phyloP scores from a whole-genome alignment of 2,113 vertebrate genomes.

The Alouatta palliata region DNA sequence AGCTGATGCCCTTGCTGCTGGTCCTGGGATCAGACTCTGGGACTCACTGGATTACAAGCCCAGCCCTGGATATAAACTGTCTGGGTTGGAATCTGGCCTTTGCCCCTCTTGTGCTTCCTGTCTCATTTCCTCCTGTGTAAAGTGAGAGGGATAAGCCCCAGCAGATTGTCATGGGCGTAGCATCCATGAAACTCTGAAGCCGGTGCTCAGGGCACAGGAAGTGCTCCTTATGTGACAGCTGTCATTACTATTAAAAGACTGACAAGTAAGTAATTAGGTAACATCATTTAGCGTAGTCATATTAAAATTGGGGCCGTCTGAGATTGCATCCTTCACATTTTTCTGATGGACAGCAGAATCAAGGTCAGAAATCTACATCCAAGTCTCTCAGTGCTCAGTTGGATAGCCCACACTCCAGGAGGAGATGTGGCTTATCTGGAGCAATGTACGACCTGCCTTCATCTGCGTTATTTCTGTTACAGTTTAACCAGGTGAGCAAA shows the following conservation, averaged over 20 bases:
- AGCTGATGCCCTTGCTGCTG: background rate
- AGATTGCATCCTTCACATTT: background rate
- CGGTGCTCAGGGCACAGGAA: background rate
- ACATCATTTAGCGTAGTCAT: background rate
- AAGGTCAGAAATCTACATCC: background rate
- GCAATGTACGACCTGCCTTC: background rate
- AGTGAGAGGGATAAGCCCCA: background rate
- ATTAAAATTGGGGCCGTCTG: background rate
- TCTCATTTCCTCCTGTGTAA: background rate
- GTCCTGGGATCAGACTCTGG: background rate
- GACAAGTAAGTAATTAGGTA: background rate
- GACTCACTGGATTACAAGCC: background rate
- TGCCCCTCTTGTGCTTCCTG: background rate
- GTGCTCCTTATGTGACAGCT: background rate
- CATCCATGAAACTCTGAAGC: rapidly evolving
- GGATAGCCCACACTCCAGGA: background rate
- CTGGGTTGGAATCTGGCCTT: background rate
- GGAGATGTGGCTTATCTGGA: background rate
- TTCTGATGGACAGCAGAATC: background rate
- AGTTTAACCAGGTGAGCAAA: slow-evolving; percentile 40
- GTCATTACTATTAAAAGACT: background rate
- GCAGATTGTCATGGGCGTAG: background rate
- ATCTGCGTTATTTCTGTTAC: slow-evolving; percentile 11
- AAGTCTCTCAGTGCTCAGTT: background rate
- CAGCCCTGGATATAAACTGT: background rate